Evolutionary conservation across 2,797 vertebrate genomes (phyloP).

Genomic region (Thripadectes ignobilis): DNA sequence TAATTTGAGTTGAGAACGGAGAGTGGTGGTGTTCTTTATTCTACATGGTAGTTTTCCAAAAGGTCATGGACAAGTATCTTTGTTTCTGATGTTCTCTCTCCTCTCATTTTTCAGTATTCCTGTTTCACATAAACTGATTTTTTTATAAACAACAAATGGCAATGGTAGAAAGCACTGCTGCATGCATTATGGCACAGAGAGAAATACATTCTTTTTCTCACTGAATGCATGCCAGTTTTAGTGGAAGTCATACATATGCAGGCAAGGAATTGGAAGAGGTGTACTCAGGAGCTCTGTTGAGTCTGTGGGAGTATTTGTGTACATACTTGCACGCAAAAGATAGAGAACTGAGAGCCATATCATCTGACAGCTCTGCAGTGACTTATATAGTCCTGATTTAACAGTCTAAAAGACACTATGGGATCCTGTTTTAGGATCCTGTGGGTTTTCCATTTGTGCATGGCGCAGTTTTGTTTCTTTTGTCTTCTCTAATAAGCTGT

Average conservation of each 20-base stretch:
- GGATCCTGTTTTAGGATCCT: neutral
- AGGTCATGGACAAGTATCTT: neutral
- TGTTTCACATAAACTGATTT: neutral
- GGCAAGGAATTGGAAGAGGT: slow-evolving; percentile 49
- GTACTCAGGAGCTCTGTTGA: slow-evolving; percentile 14
- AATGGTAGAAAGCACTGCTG: neutral
- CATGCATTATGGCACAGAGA: neutral
- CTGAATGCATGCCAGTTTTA: slow-evolving; percentile 31
- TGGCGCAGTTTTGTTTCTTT: neutral
- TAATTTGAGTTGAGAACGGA: neutral
- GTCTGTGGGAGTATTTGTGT: slow-evolving; percentile 62
- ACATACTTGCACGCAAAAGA: neutral
- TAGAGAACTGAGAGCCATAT: neutral
- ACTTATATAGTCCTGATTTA: neutral
- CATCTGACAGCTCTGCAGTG: slow-evolving; percentile 23
- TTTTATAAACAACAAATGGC: slow-evolving; percentile 12
- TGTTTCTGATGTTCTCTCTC: neutral
- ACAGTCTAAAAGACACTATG: neutral
- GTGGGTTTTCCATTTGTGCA: neutral
- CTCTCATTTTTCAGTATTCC: neutral
- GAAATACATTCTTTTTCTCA: neutral
- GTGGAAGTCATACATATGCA: slow-evolving; percentile 22
- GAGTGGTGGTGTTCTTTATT: neutral
- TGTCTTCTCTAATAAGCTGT: neutral
- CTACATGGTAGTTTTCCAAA: neutral